phyloP scores from a whole-genome alignment of 1,140 invertebrate genomes.

The Sycobia sp. region DNA sequence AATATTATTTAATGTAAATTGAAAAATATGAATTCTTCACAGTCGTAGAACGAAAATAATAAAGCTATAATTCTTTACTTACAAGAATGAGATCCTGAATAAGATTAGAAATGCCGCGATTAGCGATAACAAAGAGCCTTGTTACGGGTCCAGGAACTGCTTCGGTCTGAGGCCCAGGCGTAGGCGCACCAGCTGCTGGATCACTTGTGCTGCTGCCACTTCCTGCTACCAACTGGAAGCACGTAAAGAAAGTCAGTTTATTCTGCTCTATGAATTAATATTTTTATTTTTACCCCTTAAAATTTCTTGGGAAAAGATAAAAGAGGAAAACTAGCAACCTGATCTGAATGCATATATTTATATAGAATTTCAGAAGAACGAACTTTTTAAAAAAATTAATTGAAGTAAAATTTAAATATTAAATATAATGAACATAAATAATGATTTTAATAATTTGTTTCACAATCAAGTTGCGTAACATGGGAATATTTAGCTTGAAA shows the following conservation, averaged over 20 bases:
- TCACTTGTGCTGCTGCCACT: constrained; percentile 62
- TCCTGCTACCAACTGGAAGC: constrained; percentile 73
- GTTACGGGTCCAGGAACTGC: constrained; percentile 85
- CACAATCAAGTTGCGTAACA: neutral
- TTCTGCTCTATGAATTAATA: neutral
- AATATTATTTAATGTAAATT: too few species aligned
- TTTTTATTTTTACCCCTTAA: neutral
- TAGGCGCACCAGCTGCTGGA: constrained; percentile 62
- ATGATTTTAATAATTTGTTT: neutral
- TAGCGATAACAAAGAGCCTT: constrained; percentile 81
- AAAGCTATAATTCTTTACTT: constrained; percentile 51
- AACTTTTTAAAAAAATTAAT: neutral
- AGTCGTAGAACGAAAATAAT: too few species aligned
- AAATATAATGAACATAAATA: neutral
- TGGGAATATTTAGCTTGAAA: neutral
- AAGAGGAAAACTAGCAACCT: neutral
- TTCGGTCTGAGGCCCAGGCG: constrained; percentile 67
- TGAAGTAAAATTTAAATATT: neutral
- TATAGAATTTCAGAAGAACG: neutral
- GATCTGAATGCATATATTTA: neutral
- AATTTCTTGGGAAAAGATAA: neutral
- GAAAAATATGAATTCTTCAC: too few species aligned
- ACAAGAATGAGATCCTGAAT: constrained; percentile 84
- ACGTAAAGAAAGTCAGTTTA: neutral
- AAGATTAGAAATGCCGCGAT: constrained; percentile 81